Percentiles rank a stretch among this genome's conserved stretches.
Conservation (phyloP, 1,140 invertebrate genomes). For the Chironomus striatipennis region DNA sequence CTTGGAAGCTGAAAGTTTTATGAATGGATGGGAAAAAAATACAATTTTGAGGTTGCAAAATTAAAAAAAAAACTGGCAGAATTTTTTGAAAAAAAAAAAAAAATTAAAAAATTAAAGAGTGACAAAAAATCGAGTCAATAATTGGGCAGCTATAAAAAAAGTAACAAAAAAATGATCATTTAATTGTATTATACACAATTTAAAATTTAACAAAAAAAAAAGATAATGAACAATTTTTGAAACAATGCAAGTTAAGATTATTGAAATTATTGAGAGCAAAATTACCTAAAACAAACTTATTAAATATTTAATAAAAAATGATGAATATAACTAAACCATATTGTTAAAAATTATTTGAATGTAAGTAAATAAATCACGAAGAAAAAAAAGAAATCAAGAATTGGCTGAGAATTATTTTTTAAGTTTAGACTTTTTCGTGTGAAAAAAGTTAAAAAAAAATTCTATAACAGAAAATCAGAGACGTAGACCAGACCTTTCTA, state of each 20-base stretch:
- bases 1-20: not conserved
- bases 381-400: not conserved
- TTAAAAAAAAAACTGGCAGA: not conserved
- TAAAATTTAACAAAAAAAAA: not conserved
- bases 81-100: not conserved
- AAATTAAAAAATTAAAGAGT: not conserved
- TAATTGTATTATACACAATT: constrained; percentile 3
- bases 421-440: not conserved
- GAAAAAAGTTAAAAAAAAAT: too few species aligned
- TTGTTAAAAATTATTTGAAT: not conserved
- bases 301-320: not conserved
- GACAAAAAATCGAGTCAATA: constrained; percentile 11
- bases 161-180: not conserved
- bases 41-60: not conserved
- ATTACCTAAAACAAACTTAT: constrained; percentile 1
- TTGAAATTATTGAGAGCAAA: not conserved
- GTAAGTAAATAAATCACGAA: not conserved
- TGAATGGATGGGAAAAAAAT: not conserved
- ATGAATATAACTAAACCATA: not conserved
- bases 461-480: too few species aligned
- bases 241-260: not conserved
- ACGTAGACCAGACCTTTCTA: too few species aligned
- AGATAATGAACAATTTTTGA: not conserved
- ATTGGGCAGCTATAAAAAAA: constrained; percentile 11
- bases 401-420: not conserved